Evolutionary conservation across 1,140 invertebrate species (phyloP), one percentile per base, ranked within the genome.

Genomic region (Diorhabda sublineata): DNA sequence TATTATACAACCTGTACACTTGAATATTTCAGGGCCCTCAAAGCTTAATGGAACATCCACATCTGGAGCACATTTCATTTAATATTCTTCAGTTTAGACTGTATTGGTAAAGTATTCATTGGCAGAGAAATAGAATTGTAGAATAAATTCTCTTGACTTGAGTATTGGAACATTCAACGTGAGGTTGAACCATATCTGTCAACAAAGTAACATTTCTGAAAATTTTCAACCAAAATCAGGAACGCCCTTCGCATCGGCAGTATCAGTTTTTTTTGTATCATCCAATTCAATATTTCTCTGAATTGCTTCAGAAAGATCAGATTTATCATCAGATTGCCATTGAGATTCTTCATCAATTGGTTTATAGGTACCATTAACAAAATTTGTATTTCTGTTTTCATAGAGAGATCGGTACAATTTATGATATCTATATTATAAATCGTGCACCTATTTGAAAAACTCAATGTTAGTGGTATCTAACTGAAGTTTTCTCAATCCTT

Each of bases 11-110:
- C 97, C 95, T 87, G 91, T 91, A 85, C 95, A 96, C 80, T 94
- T 96, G 76, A 91, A 91, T 72, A 99, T 98, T 84, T 98, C 96
- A 3, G 98, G 97, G 5, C 97, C 98, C 84, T 99, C 98, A 84
- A 98, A 99, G 71, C 91, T 89, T 78, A 99, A 95, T 0, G 97
- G 96, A 83, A 97, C 95, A 58, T 92, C 88, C 69, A 92, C 88
- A 73, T 98, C 95, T n/a, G 95, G 91, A 65, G 88, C 87, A 79
- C 94, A 95, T 79, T 94, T 94, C 89, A 99, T 92, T 70, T 92
- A 87, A 81, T 99, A 99, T 79, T 93, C 89, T 85, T 99, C 99
- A 42, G 93, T 97, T 70, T 99, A 87, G 47, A 97, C 86, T 7
- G 88, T 84, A 83, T 99, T 97, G 9, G 92, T 90, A 80, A 99